Percentiles rank a stretch among this genome's conserved stretches.
These are phyloP conservation scores for Eciton burchellii DNA, from an alignment of 1,140 invertebrate species.

Conservation along the genomic window DNA sequence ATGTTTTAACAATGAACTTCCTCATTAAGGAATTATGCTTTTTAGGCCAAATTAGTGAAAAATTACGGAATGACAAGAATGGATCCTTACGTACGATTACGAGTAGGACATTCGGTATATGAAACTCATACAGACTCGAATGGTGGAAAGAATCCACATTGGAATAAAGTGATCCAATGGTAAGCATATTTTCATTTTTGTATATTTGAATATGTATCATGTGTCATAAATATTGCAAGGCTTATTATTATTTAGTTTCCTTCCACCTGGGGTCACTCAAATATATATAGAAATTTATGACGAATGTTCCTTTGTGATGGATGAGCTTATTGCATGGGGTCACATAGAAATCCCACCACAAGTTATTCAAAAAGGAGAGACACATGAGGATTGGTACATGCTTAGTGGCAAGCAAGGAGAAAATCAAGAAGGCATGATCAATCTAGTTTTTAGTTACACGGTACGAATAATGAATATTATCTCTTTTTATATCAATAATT, in stretches of 20 bases:
- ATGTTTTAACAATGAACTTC: neutral
- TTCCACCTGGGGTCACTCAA: conserved; percentile 94
- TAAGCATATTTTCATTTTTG: conserved; percentile 82
- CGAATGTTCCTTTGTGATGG: conserved; percentile 97
- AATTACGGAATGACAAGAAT: conserved; percentile 98
- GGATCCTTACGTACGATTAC: conserved; percentile 97
- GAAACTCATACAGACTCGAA: conserved; percentile 97
- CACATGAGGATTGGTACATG: conserved; percentile 97
- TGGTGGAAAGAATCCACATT: conserved; percentile 97
- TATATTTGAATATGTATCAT: neutral
- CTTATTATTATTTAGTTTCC: conserved; percentile 87
- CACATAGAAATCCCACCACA: conserved; percentile 93
- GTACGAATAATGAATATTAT: conserved; percentile 86
- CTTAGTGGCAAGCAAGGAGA: conserved; percentile 97
- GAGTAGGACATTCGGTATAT: conserved; percentile 96
- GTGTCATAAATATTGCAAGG: neutral
- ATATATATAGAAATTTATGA: conserved; percentile 98
- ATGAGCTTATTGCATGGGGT: conserved; percentile 97
- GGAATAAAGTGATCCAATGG: conserved; percentile 98
- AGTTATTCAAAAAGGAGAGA: conserved; percentile 93
- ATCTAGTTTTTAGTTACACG: conserved; percentile 91
- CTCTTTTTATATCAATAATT: conserved; percentile 1
- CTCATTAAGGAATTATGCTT: conserved; percentile 42
- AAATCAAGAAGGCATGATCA: conserved; percentile 95
- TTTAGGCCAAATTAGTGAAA: conserved; percentile 94